Base-by-base conservation (phyloP, 2,113 vertebrate species). In the Tenrec ecaudatus region DNA sequence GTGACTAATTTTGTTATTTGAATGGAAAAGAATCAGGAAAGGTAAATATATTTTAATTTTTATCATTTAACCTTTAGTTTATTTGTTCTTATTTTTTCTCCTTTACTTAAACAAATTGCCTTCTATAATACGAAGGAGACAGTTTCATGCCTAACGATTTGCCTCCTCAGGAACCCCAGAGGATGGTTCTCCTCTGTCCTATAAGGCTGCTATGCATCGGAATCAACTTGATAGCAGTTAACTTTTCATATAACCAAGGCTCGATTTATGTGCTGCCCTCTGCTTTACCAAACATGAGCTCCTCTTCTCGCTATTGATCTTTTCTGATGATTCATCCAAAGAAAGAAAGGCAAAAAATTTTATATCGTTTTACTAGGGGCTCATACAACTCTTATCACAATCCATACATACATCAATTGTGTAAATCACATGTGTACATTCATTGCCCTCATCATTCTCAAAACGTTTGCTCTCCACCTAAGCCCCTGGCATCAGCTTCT, bases 21-120 rank as follows among this genome's bases (percentile, higher is more conserved):
- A 91, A 86, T 69, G 8, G 11, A 75, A 80, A 88, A 81, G 5
- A 86, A 77, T 82, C 38, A 86, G 29, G 43, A 79, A 79, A 92
- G 82, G 83, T 43, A 92, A 90, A 86, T 76, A 36, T 10, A 53
- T 53, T 53, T 3, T 62, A 23, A 27, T 64, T 60, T 1, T 47
- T 57, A 73, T 2, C 12, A 43, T 29, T 64, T 81, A 40, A 53
- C 19, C 22, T 40, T 95, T 71, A 73, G 66, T 36, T 22, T 4
- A 36, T 25, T 4, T 40, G 33, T 38, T 53, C 83, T 77, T n/a
- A 47, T 60, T 33, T 33, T 60, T 86, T 64, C 0, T 27, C 27
- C 12, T 19, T 80, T 27, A 36, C 82, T 73, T 7, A 27, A 82
- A 80, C 71, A 75, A 57, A 88, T 84, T 82, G 3, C 75, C 47